phyloP scores from a whole-genome alignment of 2,797 vertebrate species.

The Centropyge bicolor region DNA sequence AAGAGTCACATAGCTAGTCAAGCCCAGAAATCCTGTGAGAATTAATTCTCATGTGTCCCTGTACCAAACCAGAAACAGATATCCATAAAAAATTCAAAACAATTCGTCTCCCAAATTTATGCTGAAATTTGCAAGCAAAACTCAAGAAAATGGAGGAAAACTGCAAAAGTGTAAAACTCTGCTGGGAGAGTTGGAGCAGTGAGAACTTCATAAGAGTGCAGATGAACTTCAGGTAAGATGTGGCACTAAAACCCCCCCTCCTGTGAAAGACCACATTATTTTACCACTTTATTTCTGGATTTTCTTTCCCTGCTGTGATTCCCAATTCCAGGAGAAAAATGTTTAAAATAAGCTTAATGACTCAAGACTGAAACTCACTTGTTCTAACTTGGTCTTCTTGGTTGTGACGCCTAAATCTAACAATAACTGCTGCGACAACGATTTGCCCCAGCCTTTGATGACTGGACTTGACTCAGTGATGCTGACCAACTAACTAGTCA shows the following conservation, averaged over 20 bases:
- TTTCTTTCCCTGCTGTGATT: neutral
- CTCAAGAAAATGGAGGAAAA: conserved; percentile 6
- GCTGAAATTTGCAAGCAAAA: conserved; percentile 21
- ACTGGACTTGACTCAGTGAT: conserved; percentile 35
- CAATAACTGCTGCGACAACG: neutral
- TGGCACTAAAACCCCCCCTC: conserved; percentile 6
- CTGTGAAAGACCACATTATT: conserved; percentile 5
- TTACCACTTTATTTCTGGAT: neutral
- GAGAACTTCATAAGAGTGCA: neutral
- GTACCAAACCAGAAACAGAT: conserved; percentile 13
- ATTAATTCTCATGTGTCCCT: neutral
- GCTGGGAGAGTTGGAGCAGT: conserved; percentile 15
- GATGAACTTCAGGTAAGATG: conserved; percentile 18
- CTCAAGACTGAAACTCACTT: neutral
- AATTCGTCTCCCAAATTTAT: neutral
- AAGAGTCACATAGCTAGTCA: neutral
- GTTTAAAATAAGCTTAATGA: conserved; percentile 14
- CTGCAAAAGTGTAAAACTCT: conserved; percentile 10
- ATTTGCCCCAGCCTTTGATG: neutral
- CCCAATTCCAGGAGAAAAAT: neutral
- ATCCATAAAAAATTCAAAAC: neutral
- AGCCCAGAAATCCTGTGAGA: conserved; percentile 20
- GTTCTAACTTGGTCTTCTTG: neutral
- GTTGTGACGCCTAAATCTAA: neutral
- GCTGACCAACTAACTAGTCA: conserved; percentile 50